These are phyloP conservation scores for Drosophila birchii DNA, from an alignment of 2,888 invertebrate genomes.

Conservation along the genomic window DNA sequence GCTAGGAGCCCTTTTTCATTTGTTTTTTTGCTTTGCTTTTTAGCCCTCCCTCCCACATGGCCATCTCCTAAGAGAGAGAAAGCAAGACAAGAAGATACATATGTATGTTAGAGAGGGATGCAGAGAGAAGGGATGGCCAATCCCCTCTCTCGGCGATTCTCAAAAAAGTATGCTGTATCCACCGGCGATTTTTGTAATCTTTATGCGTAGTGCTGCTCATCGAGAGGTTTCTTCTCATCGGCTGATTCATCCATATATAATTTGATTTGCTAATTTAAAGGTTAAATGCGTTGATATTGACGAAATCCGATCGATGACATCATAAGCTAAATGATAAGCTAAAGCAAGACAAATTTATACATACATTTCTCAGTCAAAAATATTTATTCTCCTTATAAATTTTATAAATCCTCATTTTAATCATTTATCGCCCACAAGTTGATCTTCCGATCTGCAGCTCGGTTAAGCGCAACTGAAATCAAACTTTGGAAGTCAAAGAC, in stretches of 20 bases:
- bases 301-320: slow-evolving; percentile 23
- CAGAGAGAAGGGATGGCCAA: neutral
- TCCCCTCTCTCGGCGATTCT: slow-evolving; percentile 20
- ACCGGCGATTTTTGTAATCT: neutral
- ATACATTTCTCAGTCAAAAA: neutral
- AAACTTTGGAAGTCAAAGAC: neutral
- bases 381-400: neutral
- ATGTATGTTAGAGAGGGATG: too few species aligned
- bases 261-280: slow-evolving; percentile 34
- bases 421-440: neutral
- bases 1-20: neutral
- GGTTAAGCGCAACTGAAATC: neutral
- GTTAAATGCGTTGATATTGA: slow-evolving; percentile 11
- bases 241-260: slow-evolving; percentile 3
- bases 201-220: slow-evolving; percentile 10
- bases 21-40: neutral
- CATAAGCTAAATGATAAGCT: slow-evolving; percentile 14
- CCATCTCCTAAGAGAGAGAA: neutral
- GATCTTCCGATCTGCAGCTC: neutral
- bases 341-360: neutral
- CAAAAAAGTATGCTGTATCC: neutral
- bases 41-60: neutral
- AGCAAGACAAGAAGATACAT: neutral
- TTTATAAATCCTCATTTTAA: neutral
- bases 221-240: neutral